These are phyloP conservation scores for Bagarius yarrelli DNA, from an alignment of 2,113 vertebrate genomes.

Conservation along the genomic window DNA sequence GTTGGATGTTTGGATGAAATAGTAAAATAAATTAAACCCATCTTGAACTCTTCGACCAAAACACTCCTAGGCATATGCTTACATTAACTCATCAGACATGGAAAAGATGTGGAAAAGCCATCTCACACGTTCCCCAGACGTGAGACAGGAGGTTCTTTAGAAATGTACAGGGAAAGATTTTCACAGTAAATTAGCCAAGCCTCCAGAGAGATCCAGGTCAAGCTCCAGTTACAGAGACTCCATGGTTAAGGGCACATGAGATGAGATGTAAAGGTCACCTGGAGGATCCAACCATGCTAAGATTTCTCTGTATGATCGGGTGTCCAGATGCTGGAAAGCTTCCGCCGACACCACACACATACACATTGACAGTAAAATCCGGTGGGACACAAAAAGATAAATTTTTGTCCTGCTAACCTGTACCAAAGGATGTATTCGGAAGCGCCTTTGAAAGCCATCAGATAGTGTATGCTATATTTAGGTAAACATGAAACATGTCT, in stretches of 20 bases:
- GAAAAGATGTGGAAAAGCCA: constrained; percentile 38
- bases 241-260: constrained; percentile 22
- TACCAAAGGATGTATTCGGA: not conserved
- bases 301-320: constrained; percentile 25
- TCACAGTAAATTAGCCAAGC: constrained; percentile 29
- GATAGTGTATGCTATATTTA: not conserved
- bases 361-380: not conserved
- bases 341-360: not conserved
- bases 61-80: constrained; percentile 5
- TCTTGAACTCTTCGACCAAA: not conserved
- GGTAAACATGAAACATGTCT: not conserved
- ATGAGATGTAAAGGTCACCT: constrained; percentile 37
- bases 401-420: constrained; percentile 1
- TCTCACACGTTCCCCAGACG: constrained; percentile 20
- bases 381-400: constrained; percentile 30
- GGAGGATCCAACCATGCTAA: not conserved
- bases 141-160: constrained; percentile 18
- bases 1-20: constrained; percentile 1
- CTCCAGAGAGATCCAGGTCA: constrained; percentile 24
- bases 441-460: constrained; percentile 28
- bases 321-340: constrained; percentile 40
- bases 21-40: constrained; percentile 2
- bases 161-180: constrained; percentile 40
- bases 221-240: constrained; percentile 35
- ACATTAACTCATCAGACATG: constrained; percentile 33